Percentiles rank a stretch among this genome's conserved stretches.
These are phyloP conservation scores for Sander vitreus DNA, from an alignment of 2,113 vertebrate species.

Conservation along the genomic window DNA sequence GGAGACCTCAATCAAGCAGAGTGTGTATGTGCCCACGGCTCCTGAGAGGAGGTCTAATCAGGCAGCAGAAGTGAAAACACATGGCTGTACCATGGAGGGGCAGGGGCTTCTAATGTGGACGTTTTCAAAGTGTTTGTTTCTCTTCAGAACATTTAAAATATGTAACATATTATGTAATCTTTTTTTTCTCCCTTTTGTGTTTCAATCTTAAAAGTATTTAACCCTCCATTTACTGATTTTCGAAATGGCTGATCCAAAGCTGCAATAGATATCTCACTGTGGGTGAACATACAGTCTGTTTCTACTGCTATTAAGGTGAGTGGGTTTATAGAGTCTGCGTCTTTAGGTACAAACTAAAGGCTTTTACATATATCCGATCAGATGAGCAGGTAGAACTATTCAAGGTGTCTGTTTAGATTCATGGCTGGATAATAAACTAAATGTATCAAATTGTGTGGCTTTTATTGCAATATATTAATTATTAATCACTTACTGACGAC, in stretches of 20 bases:
- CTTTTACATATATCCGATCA: background rate
- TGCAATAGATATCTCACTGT: background rate
- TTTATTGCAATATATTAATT: background rate
- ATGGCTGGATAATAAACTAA: background rate
- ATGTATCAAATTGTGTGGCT: background rate
- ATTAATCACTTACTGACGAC: background rate
- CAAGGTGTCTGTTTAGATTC: background rate
- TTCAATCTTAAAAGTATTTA: background rate
- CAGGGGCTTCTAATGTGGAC: background rate
- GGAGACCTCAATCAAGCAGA: conserved; percentile 4
- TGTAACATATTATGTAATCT: background rate
- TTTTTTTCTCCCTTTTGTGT: background rate
- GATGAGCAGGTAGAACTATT: background rate
- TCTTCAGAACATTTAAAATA: conserved; percentile 11
- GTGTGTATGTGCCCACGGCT: conserved; percentile 1
- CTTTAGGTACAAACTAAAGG: background rate
- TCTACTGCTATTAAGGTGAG: background rate
- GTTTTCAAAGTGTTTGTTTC: background rate
- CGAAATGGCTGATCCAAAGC: background rate
- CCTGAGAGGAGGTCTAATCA: conserved; percentile 18
- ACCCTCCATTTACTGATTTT: background rate
- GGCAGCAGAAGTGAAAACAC: conserved; percentile 2
- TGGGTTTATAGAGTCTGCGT: background rate
- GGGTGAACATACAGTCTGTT: background rate
- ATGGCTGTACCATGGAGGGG: background rate